A percentile compares a stretch with the other conserved stretches of the same genome.
Conservation (phyloP, 2,797 vertebrate species). For the Cheirogaleus major region DNA sequence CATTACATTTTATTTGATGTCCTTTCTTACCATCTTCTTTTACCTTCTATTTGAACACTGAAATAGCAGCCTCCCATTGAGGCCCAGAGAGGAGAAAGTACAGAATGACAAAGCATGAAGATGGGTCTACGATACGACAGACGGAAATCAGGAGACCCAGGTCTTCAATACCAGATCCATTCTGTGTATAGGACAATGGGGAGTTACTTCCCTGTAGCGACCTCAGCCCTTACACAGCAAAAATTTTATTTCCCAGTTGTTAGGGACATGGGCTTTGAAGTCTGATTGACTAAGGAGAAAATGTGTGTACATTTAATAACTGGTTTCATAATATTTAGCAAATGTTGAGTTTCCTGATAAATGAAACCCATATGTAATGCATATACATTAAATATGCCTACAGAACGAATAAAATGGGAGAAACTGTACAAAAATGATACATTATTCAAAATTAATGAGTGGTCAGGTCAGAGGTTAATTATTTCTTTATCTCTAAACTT, state of each 20-base stretch:
- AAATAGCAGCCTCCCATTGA: not conserved
- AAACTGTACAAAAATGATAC: not conserved
- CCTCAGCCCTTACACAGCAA: not conserved
- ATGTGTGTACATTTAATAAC: not conserved
- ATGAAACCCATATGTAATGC: not conserved
- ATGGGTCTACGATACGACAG: not conserved
- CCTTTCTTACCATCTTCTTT: not conserved
- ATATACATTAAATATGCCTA: not conserved
- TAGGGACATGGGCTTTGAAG: not conserved
- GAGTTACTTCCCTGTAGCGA: not conserved
- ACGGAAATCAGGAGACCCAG: not conserved
- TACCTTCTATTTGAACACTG: not conserved
- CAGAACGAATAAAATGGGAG: not conserved
- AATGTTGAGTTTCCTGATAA: not conserved
- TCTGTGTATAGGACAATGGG: not conserved
- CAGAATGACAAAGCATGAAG: not conserved
- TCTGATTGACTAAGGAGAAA: not conserved
- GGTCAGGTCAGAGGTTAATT: not conserved
- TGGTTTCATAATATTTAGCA: not conserved
- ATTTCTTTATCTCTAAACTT: not conserved
- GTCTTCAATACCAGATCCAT: not conserved
- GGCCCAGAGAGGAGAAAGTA: not conserved
- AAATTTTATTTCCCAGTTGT: not conserved
- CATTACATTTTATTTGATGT: not conserved
- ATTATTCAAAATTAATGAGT: not conserved